phyloP scores from a whole-genome alignment of 2,113 vertebrate genomes.

The Perccottus glenii region DNA sequence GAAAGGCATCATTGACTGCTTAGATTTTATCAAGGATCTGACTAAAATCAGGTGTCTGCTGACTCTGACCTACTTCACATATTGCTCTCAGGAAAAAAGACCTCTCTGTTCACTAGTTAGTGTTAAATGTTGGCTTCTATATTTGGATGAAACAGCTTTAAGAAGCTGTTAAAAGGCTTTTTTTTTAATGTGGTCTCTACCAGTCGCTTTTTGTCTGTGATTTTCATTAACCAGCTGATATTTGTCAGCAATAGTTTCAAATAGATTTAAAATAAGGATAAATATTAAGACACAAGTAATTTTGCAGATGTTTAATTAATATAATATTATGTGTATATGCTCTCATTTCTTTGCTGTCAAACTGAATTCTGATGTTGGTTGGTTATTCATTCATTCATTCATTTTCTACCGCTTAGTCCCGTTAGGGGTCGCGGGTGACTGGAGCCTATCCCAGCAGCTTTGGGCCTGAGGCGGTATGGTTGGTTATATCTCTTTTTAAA shows the following conservation, averaged over 20 bases:
- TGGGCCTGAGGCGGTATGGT: no score
- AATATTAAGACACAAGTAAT: no score
- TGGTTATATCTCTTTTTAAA: neutral
- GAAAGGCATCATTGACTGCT: constrained; percentile 6
- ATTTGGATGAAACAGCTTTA: neutral
- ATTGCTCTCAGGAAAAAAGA: constrained; percentile 18
- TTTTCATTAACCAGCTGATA: no score
- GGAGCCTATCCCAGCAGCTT: no score
- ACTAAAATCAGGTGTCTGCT: constrained; percentile 30
- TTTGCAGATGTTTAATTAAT: neutral
- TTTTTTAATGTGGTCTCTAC: neutral
- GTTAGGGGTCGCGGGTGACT: no score
- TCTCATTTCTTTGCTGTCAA: neutral
- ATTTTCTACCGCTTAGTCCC: no score
- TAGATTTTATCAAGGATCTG: neutral
- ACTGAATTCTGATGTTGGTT: neutral
- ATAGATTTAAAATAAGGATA: no score
- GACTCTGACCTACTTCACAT: constrained; percentile 55
- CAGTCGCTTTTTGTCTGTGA: neutral
- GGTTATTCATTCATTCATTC: no score
- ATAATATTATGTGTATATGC: no score
- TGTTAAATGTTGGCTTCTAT: neutral
- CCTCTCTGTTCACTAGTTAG: constrained; percentile 8
- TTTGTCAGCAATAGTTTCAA: no score
- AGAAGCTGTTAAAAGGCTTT: neutral